These are phyloP conservation scores for Rhopalosiphum nymphaeae DNA, from an alignment of 2,888 invertebrate species.

Conservation along the genomic window DNA sequence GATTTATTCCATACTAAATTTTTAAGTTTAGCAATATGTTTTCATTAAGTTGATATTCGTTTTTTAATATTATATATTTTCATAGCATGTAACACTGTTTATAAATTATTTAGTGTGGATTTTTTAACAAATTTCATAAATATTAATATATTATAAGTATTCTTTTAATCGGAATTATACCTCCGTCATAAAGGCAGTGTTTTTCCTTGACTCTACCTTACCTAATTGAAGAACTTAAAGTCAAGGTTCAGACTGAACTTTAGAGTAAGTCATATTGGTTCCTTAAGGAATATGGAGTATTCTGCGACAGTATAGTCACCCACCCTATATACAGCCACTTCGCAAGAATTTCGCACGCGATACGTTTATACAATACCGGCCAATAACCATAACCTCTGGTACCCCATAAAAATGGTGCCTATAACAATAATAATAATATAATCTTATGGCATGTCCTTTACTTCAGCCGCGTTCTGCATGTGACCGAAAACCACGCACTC, in stretches of 20 bases:
- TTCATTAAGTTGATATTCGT: neutral
- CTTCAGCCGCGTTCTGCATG: neutral
- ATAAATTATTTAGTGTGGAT: neutral
- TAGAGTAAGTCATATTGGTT: too few species aligned
- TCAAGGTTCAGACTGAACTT: neutral
- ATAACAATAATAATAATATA: neutral
- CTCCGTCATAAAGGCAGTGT: neutral
- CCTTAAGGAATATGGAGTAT: neutral
- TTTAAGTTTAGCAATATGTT: neutral
- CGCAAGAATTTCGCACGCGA: neutral
- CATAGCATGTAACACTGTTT: neutral
- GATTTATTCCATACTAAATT: neutral
- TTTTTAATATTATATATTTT: neutral
- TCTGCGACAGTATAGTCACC: neutral
- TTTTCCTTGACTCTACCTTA: neutral
- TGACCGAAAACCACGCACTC: neutral
- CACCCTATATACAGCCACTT: neutral
- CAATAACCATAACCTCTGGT: neutral
- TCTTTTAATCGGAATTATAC: neutral
- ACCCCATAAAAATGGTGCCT: neutral
- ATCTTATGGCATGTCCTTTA: neutral
- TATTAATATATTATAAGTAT: neutral
- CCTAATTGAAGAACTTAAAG: neutral
- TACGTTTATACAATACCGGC: neutral
- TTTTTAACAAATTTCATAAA: neutral